These are phyloP conservation scores for Geotrypetes seraphini DNA, from an alignment of 2,797 vertebrate genomes.

Conservation along the genomic window DNA sequence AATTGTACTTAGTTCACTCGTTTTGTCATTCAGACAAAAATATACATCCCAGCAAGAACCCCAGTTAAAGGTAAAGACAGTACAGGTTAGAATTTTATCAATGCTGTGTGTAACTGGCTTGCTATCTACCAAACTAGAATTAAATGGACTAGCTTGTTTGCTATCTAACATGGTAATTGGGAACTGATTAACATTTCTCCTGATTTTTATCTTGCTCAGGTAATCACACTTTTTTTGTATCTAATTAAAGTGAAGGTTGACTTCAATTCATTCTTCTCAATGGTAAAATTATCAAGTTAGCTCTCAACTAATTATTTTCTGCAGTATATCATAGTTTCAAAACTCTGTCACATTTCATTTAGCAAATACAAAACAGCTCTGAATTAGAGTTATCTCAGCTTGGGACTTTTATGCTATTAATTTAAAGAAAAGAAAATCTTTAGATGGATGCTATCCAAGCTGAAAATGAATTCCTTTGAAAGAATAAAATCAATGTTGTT, in stretches of 20 bases:
- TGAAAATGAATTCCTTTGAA: slow-evolving; percentile 68
- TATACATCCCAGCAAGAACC: not conserved
- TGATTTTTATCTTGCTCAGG: slow-evolving; percentile 50
- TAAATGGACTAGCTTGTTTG: slow-evolving; percentile 44
- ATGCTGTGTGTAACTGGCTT: slow-evolving; percentile 31
- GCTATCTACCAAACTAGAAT: slow-evolving; percentile 30
- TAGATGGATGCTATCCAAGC: slow-evolving; percentile 61
- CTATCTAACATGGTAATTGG: slow-evolving; percentile 41
- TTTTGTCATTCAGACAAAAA: not conserved
- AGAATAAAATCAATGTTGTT: slow-evolving; percentile 37
- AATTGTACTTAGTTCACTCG: too few relatives aligned
- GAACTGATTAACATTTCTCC: slow-evolving; percentile 48
- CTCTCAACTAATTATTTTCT: slow-evolving; percentile 66
- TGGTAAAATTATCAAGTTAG: slow-evolving; percentile 61
- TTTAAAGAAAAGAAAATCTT: slow-evolving; percentile 52
- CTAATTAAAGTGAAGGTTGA: slow-evolving; percentile 55
- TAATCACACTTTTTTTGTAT: slow-evolving; percentile 59
- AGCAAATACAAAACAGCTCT: slow-evolving; percentile 57
- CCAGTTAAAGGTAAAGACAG: not conserved
- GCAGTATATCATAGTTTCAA: slow-evolving; percentile 43
- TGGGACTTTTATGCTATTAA: slow-evolving; percentile 50
- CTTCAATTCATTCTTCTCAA: slow-evolving; percentile 49
- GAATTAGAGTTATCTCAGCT: slow-evolving; percentile 46
- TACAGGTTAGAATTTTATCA: not conserved
- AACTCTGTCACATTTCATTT: slow-evolving; percentile 61